Evolutionary conservation across 1,140 invertebrate genomes (phyloP).

Genomic region (Drosophila rhopaloa): DNA sequence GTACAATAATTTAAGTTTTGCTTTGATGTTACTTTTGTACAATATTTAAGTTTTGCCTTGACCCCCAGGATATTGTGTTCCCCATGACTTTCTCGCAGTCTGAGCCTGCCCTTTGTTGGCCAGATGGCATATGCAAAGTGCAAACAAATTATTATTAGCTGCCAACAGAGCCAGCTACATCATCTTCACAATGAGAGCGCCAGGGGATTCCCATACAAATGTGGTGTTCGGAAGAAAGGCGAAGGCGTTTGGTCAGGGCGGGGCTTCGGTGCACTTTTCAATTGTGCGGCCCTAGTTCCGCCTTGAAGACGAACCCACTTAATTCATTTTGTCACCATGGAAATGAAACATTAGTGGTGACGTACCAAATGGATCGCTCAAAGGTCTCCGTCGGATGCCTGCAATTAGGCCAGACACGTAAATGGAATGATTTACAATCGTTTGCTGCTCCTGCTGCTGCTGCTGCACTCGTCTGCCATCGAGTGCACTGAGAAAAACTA

Average conservation of each 20-base stretch:
- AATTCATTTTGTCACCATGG: constrained; percentile 45
- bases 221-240: constrained; percentile 28
- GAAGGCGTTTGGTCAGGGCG: constrained; percentile 45
- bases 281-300: constrained; percentile 22
- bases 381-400: constrained; percentile 43
- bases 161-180: constrained; percentile 72
- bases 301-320: constrained; percentile 24
- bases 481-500: constrained; percentile 13
- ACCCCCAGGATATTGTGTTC: constrained; percentile 14
- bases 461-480: constrained; percentile 6
- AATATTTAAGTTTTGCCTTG: constrained; percentile 6
- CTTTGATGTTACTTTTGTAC: constrained; percentile 1
- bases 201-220: constrained; percentile 72
- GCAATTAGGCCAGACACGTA: constrained; percentile 66
- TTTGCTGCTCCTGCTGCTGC: constrained; percentile 13
- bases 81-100: constrained; percentile 8
- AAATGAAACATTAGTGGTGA: constrained; percentile 47
- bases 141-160: constrained; percentile 82
- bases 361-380: constrained; percentile 44
- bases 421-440: constrained; percentile 73
- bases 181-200: constrained; percentile 72
- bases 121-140: constrained; percentile 78
- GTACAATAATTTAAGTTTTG: not conserved
- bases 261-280: constrained; percentile 41
- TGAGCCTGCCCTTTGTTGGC: constrained; percentile 33